These are phyloP conservation scores for Sardinella longiceps DNA, from an alignment of 2,797 vertebrate species.

Conservation along the genomic window DNA sequence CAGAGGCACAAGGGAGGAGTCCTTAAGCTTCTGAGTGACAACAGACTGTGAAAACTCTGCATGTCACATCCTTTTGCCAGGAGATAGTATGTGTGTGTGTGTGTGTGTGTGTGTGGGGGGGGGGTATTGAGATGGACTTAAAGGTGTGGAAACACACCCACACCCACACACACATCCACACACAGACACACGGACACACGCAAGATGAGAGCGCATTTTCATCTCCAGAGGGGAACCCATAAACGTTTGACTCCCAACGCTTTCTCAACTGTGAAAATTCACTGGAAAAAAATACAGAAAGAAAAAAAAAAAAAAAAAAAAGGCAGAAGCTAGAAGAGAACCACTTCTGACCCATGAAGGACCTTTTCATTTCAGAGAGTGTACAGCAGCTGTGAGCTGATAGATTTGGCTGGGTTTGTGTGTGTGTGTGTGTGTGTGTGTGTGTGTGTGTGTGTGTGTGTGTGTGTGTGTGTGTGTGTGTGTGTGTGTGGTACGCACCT, in stretches of 20 bases:
- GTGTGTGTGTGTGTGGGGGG: too few relatives aligned
- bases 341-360: neutral
- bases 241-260: neutral
- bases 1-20: neutral
- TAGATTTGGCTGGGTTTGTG: neutral
- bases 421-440: neutral
- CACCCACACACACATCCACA: too few relatives aligned
- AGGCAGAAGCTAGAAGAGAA: too few relatives aligned
- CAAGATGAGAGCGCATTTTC: neutral
- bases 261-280: neutral
- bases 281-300: neutral
- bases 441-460: neutral
- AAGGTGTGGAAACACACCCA: neutral
- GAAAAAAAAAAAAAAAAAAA: neutral
- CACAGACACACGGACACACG: too few relatives aligned
- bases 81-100: neutral
- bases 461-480: constrained; percentile 2
- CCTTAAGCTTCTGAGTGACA: neutral
- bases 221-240: neutral
- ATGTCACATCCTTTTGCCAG: neutral
- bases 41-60: neutral
- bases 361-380: neutral
- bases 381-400: neutral
- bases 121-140: neutral
- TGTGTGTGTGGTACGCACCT: constrained; percentile 74